These are phyloP conservation scores for Mormyrus hasselquistii DNA, from an alignment of 2,797 vertebrate genomes.

Conservation along the genomic window DNA sequence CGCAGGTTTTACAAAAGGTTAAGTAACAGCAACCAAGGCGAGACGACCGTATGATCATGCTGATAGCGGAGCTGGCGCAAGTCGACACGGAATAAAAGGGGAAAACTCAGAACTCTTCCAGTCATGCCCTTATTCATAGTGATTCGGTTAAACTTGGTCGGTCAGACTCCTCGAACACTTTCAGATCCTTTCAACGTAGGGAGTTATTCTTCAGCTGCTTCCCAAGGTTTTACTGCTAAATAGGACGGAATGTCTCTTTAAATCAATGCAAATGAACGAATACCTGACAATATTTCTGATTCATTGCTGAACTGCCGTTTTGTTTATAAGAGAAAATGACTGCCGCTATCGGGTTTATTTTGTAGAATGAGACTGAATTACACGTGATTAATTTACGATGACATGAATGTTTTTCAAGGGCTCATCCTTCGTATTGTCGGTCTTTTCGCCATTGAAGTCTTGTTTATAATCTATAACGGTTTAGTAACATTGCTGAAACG, in stretches of 20 bases:
- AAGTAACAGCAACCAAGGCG: conserved; percentile 87
- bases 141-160: background rate
- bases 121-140: background rate
- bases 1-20: conserved; percentile 91
- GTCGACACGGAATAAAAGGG: background rate
- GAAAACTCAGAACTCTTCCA: background rate
- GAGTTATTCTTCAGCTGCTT: background rate
- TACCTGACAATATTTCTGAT: background rate
- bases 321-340: background rate
- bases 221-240: background rate
- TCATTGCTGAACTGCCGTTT: background rate
- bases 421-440: background rate
- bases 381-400: background rate
- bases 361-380: conserved; percentile 7
- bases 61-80: background rate
- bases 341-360: background rate
- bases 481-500: background rate
- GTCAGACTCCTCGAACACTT: background rate
- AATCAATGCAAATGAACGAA: background rate
- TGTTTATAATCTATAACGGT: background rate
- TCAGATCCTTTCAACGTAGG: background rate
- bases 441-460: background rate
- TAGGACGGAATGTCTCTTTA: background rate
- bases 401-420: conserved; percentile 16
- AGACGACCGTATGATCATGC: conserved; percentile 83